Conservation (phyloP, 2,113 vertebrate species). For the Blennius ocellaris region DNA sequence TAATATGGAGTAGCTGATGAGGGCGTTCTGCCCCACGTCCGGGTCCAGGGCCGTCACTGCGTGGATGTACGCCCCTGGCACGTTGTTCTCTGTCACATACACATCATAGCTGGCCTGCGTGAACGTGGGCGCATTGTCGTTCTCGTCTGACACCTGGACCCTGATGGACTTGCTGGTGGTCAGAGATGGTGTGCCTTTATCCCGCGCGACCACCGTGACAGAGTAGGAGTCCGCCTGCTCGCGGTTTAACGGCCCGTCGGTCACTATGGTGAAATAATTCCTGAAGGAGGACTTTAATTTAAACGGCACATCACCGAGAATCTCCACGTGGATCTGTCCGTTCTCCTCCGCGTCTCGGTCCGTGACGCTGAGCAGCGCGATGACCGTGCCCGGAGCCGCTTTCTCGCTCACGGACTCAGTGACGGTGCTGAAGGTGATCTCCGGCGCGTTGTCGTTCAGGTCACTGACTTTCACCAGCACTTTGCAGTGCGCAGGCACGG, state of each 20-base stretch:
- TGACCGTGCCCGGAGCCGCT: constrained; percentile 93
- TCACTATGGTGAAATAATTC: constrained; percentile 96
- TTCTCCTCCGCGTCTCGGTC: constrained; percentile 95
- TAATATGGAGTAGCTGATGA: constrained; percentile 92
- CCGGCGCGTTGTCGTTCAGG: constrained; percentile 95
- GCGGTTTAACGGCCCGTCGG: constrained; percentile 93
- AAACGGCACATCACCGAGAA: constrained; percentile 94
- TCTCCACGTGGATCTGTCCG: constrained; percentile 93
- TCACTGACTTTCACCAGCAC: constrained; percentile 93
- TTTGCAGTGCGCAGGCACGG: constrained; percentile 96
- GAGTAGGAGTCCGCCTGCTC: constrained; percentile 93
- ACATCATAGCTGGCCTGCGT: constrained; percentile 93
- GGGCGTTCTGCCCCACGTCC: constrained; percentile 92
- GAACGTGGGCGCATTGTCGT: constrained; percentile 96
- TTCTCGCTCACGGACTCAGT: constrained; percentile 95
- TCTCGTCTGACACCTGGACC: constrained; percentile 95
- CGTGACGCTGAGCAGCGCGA: constrained; percentile 94
- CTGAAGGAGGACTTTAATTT: constrained; percentile 94
- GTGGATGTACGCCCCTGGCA: constrained; percentile 96
- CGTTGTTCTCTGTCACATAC: constrained; percentile 97
- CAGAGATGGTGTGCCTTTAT: constrained; percentile 89
- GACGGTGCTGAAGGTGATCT: constrained; percentile 97
- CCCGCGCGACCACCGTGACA: constrained; percentile 92
- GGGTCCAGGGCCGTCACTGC: constrained; percentile 94
- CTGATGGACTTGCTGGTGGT: constrained; percentile 93